Evolutionary conservation across 2,888 invertebrate genomes (phyloP).

Genomic region (Rotaria magnacalcarata): DNA sequence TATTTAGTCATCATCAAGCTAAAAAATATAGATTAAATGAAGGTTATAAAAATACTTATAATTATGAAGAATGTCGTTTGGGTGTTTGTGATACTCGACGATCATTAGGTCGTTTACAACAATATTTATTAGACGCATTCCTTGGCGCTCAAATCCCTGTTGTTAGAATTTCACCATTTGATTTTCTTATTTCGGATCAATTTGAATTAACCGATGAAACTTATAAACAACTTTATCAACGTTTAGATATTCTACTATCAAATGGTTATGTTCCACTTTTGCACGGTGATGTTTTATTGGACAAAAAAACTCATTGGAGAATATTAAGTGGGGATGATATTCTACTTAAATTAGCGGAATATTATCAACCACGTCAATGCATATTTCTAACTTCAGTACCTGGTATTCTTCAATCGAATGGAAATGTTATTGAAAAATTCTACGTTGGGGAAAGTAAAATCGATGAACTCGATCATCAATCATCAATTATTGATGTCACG

Average conservation of each 20-base stretch:
- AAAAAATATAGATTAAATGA: background rate
- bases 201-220: background rate
- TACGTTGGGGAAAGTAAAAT: background rate
- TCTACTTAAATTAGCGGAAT: background rate
- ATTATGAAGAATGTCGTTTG: background rate
- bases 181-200: background rate
- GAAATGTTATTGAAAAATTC: background rate
- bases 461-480: background rate
- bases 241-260: background rate
- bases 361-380: constrained; percentile 27
- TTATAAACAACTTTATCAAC: background rate
- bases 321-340: constrained; percentile 5
- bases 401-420: background rate
- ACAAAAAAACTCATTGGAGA: constrained; percentile 1
- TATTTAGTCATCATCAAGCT: constrained; percentile 30
- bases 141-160: background rate
- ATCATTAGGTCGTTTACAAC: constrained; percentile 8
- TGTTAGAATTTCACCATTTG: background rate
- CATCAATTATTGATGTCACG: background rate
- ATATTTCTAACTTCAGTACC: constrained; percentile 27
- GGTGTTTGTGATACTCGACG: constrained; percentile 27
- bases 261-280: background rate
- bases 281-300: constrained; percentile 28
- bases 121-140: background rate
- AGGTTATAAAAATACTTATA: background rate